Percentiles rank a stretch among this genome's conserved stretches.
phyloP scores from a whole-genome alignment of 2,888 invertebrate genomes.

The Branchipolynoe longqiensis region DNA sequence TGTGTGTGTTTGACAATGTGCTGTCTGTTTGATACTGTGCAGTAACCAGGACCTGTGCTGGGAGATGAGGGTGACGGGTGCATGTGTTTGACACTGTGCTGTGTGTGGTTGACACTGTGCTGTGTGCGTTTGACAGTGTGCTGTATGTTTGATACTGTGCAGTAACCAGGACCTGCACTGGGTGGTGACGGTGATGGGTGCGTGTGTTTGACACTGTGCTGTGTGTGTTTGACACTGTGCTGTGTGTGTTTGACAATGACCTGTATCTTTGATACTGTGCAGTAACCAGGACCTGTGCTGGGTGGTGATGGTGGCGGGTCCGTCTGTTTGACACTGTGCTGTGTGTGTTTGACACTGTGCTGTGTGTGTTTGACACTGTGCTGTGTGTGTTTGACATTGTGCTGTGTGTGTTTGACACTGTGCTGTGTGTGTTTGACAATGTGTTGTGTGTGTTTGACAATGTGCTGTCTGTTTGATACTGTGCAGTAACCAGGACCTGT shows the following conservation, averaged over 20 bases:
- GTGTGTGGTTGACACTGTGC: not conserved
- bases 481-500: constrained; percentile 34
- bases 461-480: not conserved
- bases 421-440: too few relatives aligned
- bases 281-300: not conserved
- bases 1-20: not conserved
- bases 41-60: not conserved
- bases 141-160: not conserved
- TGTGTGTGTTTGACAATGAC: too few relatives aligned
- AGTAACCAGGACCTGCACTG: not conserved
- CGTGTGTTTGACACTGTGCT: too few relatives aligned
- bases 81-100: not conserved
- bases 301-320: not conserved
- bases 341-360: not conserved
- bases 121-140: not conserved
- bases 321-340: not conserved
- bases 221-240: too few relatives aligned
- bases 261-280: not conserved
- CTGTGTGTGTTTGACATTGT: not conserved
- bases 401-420: not conserved
- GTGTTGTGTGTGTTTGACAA: too few relatives aligned
- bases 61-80: not conserved
- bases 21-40: not conserved
- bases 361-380: not conserved
- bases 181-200: not conserved